phyloP scores from a whole-genome alignment of 2,888 invertebrate species.

The Hypselothyrea guttata region DNA sequence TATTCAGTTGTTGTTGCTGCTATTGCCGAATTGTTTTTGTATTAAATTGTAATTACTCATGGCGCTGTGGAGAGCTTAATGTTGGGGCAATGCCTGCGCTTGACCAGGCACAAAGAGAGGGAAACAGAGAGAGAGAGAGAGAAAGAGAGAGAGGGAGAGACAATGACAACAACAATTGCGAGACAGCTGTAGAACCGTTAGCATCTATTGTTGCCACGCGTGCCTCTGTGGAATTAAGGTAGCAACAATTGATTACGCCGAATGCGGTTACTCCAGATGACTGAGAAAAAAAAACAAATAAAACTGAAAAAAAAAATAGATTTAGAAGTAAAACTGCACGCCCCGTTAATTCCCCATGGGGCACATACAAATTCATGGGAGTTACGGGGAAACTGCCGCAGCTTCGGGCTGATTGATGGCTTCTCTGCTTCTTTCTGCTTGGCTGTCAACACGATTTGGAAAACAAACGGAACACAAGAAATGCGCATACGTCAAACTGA shows the following conservation, averaged over 20 bases:
- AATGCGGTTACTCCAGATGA: conserved; percentile 72
- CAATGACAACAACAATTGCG: conserved; percentile 16
- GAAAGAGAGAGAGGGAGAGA: conserved; percentile 1
- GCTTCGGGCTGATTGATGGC: conserved; percentile 75
- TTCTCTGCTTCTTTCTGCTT: conserved; percentile 37
- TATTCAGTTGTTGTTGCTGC: conserved; percentile 33
- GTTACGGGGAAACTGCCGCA: conserved; percentile 50
- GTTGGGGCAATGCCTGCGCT: conserved; percentile 28
- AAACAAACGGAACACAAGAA: conserved; percentile 57
- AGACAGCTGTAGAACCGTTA: conserved; percentile 69
- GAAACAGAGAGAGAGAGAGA: background rate
- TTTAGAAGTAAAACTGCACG: conserved; percentile 24
- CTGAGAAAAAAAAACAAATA: conserved; percentile 12
- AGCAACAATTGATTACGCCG: conserved; percentile 76
- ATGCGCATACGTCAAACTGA: conserved; percentile 69
- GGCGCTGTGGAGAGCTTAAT: conserved; percentile 45
- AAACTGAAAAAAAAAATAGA: background rate
- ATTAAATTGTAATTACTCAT: conserved; percentile 80
- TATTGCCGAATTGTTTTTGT: conserved; percentile 53
- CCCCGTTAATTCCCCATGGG: conserved; percentile 67
- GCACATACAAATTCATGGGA: conserved; percentile 46
- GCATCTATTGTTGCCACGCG: conserved; percentile 53
- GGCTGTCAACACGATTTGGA: conserved; percentile 81
- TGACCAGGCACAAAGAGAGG: conserved; percentile 36
- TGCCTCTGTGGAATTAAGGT: conserved; percentile 62